Base-by-base conservation (phyloP, 1,140 invertebrate species). In the Lasioglossum baleicum region DNA sequence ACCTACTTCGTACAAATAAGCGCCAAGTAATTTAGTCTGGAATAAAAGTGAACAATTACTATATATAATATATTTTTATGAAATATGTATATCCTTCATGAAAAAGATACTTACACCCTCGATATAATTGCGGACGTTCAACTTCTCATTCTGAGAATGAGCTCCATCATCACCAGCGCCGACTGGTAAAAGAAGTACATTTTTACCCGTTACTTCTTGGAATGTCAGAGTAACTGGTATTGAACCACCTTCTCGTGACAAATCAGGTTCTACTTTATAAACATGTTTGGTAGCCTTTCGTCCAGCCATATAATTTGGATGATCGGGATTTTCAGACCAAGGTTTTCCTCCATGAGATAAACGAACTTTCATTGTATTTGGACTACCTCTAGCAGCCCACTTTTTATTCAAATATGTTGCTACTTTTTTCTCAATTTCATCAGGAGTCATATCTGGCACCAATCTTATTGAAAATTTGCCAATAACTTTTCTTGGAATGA, bases 61-160 rank as follows among this genome's bases (percentile, higher is more conserved):
- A 22, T 61, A 22, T 61, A 42, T 44, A 53, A 44, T 44, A 56
- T 11, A 58, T 56, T 79, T 44, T 11, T 26, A 15, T 65, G 31
- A 78, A 44, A 61, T 67, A 53, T 35, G 35, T 58, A 48, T 60
- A 64, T 31, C 65, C 2, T 35, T 13, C n/a, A 42, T 22, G 44
- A 42, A 78, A 53, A 75, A 65, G 10, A 71, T 84, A 94, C 96
- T 95, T 94, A 99, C 98, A 80, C 98, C 98, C 93, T 98, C 95
- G 85, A 99, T 98, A 88, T 99, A 99, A 93, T 99, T 99, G 69
- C 94, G 94, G 74, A 97, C 94, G 93, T 99, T 96, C 83, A 99
- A 95, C 92, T 99, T 99, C 92, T 99, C 99, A 94, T 99, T 99
- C 93, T 99, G 99, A 1, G 98, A 99, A 94, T 99, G 99, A 77